Percentiles rank a stretch among this genome's conserved stretches.
Evolutionary conservation across 1,140 invertebrate species (phyloP).

Genomic region (Dinothrombium tinctorium): DNA sequence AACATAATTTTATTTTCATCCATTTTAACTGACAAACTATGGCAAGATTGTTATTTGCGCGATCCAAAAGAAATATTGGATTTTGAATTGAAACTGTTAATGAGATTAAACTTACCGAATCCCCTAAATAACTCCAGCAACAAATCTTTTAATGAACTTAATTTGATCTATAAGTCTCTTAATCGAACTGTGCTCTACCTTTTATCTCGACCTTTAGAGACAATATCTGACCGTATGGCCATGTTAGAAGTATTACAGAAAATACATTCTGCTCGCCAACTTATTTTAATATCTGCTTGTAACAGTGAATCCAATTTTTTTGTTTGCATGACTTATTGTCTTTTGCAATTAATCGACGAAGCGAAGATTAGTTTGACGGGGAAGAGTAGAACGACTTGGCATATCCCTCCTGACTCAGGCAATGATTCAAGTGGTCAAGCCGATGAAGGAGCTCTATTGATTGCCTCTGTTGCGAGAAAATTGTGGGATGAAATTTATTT

Average conservation of each 20-base stretch:
- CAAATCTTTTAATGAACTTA: constrained; percentile 5
- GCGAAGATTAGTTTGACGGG: constrained; percentile 4
- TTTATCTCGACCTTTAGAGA: constrained; percentile 66
- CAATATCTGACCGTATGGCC: constrained; percentile 53
- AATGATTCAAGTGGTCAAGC: constrained; percentile 16
- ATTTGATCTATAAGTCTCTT: constrained; percentile 53
- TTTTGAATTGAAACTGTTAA: constrained; percentile 4
- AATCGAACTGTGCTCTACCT: constrained; percentile 83
- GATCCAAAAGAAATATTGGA: constrained; percentile 5
- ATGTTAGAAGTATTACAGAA: constrained; percentile 80
- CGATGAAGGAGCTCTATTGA: constrained; percentile 47
- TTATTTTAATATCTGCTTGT: constrained; percentile 64
- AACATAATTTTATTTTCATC: constrained; percentile 4
- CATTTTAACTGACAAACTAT: constrained; percentile 9
- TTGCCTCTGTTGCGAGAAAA: constrained; percentile 56
- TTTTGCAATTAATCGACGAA: constrained; percentile 58
- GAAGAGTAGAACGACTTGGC: not conserved
- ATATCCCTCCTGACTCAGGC: not conserved
- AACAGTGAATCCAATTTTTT: constrained; percentile 76
- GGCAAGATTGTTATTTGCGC: constrained; percentile 8
- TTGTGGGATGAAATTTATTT: constrained; percentile 95
- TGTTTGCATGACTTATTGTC: constrained; percentile 76
- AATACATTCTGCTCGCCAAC: constrained; percentile 48
- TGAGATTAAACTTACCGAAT: not conserved
- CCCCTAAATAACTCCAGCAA: not conserved